Evolutionary conservation across 2,888 invertebrate genomes (phyloP), one percentile per base, ranked within the genome.

Genomic region (Corythucha ciliata): DNA sequence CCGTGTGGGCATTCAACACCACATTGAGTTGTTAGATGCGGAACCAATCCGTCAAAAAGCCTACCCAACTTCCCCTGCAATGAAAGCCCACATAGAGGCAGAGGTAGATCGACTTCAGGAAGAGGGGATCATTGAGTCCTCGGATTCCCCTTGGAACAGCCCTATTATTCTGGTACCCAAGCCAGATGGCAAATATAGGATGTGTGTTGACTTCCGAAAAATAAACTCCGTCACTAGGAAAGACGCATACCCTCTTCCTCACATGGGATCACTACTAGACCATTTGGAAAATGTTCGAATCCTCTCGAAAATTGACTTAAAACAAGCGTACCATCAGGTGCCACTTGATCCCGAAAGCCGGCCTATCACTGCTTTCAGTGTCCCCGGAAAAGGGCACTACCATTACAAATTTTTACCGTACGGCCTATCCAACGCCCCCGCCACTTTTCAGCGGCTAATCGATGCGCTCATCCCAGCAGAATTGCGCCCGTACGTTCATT

Each of bases 371-470:
- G 33, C 33, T 5, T 33, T 33, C 33, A 33, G n/a, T n/a, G n/a
- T n/a, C n/a, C n/a, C n/a, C n/a, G n/a, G n/a, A n/a, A n/a, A n/a
- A n/a, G n/a, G n/a, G n/a, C n/a, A n/a, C n/a, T n/a, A n/a, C n/a
- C n/a, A 59, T 16, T 59, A 58, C 26, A 45, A 33, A 6, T 33
- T 34, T 16, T 58, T 59, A 55, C 60, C 60, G 5, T 59, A 58
- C 40, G 61, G 61, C 48, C 33, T 54, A 1, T 39, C 36, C 26
- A 52, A 52, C 29, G 47, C 55, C 2, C 48, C 52, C 2, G 53
- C 53, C 2, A 57, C 55, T 3, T 59, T 48, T 33, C 57, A 57
- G 37, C 41, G 58, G 4, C 41, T 58, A n/a, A 54, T 60, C 12
- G 58, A 57, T 33, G 16, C 29, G 5, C 49, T 58, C 1, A 12